phyloP scores from a whole-genome alignment of 2,797 vertebrate genomes.

The Falco columbarius region DNA sequence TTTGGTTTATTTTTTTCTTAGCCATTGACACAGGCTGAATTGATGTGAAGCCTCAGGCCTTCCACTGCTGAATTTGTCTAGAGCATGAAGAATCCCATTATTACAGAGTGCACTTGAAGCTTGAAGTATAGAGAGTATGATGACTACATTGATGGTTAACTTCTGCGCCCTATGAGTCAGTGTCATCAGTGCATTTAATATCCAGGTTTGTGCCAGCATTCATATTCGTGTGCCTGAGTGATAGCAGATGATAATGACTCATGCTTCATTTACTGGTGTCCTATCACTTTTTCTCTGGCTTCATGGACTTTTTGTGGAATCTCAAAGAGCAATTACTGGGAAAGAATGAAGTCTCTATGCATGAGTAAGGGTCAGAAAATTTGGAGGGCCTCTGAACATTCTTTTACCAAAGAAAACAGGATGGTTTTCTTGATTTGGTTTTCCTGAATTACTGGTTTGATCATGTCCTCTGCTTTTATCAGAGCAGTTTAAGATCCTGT shows the following conservation, averaged over 20 bases:
- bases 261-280: constrained; percentile 50
- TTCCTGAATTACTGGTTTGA: neutral
- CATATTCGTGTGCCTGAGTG: constrained; percentile 32
- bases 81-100: constrained; percentile 66
- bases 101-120: constrained; percentile 35
- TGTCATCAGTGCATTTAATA: constrained; percentile 48
- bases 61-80: constrained; percentile 51
- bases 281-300: constrained; percentile 21
- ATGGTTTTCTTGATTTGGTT: neutral
- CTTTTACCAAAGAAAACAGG: constrained; percentile 3
- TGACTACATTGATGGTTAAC: constrained; percentile 42
- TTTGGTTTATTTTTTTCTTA: neutral
- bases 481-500: neutral
- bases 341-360: neutral
- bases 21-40: constrained; percentile 38
- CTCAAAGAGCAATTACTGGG: constrained; percentile 39
- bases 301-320: neutral
- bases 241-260: constrained; percentile 63
- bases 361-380: neutral
- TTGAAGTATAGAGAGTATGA: constrained; percentile 16
- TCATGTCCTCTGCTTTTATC: neutral
- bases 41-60: constrained; percentile 45
- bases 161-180: constrained; percentile 52
- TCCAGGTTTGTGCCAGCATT: constrained; percentile 42
- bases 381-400: neutral